Percentiles rank a stretch among this genome's conserved stretches.
These are phyloP conservation scores for Latrodectus elegans DNA, from an alignment of 2,888 invertebrate genomes.

Conservation along the genomic window DNA sequence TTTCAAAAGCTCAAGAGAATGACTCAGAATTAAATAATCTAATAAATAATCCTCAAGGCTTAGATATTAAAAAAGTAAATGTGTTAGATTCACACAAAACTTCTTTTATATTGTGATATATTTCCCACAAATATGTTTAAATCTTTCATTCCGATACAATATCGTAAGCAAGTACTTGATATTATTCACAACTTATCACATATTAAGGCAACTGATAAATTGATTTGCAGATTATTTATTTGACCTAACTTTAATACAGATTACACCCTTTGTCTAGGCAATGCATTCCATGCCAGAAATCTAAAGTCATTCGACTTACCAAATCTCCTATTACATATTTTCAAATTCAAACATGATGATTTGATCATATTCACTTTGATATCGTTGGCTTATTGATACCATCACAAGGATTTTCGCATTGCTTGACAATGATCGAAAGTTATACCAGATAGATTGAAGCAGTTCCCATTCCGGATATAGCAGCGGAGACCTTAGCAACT, in stretches of 20 bases:
- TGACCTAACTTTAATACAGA: background rate
- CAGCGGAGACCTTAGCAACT: slow-evolving; percentile 9
- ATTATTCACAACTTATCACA: background rate
- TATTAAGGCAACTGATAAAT: background rate
- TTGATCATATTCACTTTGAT: slow-evolving; percentile 6
- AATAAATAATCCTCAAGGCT: background rate
- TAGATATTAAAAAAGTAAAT: background rate
- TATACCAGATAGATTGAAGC: slow-evolving; percentile 30
- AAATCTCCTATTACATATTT: background rate
- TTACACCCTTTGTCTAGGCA: background rate
- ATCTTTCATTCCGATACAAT: no score
- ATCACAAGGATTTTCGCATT: background rate
- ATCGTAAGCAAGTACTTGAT: background rate
- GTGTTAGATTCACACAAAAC: no score
- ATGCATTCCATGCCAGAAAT: slow-evolving; percentile 1
- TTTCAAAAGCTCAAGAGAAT: no score
- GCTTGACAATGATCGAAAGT: background rate
- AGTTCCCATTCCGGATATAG: background rate
- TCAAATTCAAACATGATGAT: background rate
- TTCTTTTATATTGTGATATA: no score
- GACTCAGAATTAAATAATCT: background rate
- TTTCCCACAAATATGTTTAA: no score
- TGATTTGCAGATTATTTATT: background rate
- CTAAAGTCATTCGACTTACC: slow-evolving; percentile 11
- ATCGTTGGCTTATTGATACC: slow-evolving; percentile 12